A percentile compares a stretch with the other conserved stretches of the same genome.
phyloP scores from a whole-genome alignment of 2,113 vertebrate genomes.

The Siniperca chuatsi region DNA sequence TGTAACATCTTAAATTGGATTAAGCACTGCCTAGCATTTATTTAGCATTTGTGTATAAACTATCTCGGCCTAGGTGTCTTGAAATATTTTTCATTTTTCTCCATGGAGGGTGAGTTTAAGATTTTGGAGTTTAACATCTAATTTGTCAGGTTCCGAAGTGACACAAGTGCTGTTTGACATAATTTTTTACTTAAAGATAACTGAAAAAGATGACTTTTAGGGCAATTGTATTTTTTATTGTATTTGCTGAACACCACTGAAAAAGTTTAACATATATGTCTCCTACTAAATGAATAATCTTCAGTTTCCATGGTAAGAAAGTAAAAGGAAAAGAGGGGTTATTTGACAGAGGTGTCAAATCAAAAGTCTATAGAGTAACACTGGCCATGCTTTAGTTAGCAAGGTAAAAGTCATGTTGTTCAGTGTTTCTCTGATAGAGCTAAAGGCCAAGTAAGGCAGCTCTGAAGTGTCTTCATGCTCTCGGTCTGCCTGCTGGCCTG shows the following conservation, averaged over 20 bases:
- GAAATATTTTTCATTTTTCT: not conserved
- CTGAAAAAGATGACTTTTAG: not conserved
- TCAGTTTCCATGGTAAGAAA: not conserved
- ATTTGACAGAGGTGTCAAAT: slow-evolving; percentile 17
- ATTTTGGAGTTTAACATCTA: not conserved
- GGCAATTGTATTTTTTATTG: not conserved
- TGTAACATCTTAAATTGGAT: not conserved
- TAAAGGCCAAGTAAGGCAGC: slow-evolving; percentile 50
- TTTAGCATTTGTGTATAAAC: not conserved
- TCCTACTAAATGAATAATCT: not conserved
- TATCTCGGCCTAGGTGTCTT: not conserved
- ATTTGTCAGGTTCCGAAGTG: not conserved
- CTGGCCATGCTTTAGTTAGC: not conserved
- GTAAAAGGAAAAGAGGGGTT: too few relatives aligned
- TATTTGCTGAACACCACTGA: not conserved
- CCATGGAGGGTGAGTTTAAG: not conserved
- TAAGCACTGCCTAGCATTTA: not conserved
- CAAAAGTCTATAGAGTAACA: not conserved
- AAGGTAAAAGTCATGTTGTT: slow-evolving; percentile 9
- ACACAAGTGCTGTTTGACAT: not conserved
- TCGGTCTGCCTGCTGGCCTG: slow-evolving; percentile 51
- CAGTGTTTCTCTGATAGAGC: slow-evolving; percentile 21
- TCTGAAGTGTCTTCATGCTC: slow-evolving; percentile 54
- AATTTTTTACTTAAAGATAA: not conserved
- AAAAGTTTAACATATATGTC: not conserved